phyloP scores from a whole-genome alignment of 2,888 invertebrate species.

The Synergus itoensis region DNA sequence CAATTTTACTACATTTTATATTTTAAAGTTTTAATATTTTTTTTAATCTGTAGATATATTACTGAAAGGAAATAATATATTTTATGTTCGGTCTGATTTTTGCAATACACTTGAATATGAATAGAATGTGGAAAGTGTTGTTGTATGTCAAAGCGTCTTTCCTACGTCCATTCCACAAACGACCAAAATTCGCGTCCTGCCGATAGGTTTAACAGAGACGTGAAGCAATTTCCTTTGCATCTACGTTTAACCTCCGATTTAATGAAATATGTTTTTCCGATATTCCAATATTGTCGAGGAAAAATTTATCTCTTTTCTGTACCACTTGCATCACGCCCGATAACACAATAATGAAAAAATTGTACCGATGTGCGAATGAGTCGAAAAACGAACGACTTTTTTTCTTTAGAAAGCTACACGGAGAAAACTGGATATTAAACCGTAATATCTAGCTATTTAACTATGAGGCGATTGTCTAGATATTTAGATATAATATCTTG shows the following conservation, averaged over 20 bases:
- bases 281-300: slow-evolving; percentile 70
- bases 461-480: too few species aligned
- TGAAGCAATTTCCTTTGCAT: slow-evolving; percentile 57
- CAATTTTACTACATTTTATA: too few species aligned
- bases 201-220: slow-evolving; percentile 58
- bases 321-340: slow-evolving; percentile 46
- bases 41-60: too few species aligned
- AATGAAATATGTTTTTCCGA: slow-evolving; percentile 72
- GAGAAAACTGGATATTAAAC: too few species aligned
- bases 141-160: slow-evolving; percentile 12
- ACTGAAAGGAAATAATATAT: not conserved
- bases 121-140: not conserved
- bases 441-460: too few species aligned
- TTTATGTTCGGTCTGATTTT: not conserved
- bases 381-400: slow-evolving; percentile 3
- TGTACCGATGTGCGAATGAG: not conserved
- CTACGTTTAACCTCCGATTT: slow-evolving; percentile 50
- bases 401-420: not conserved
- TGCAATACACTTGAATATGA: not conserved
- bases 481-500: too few species aligned
- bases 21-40: too few species aligned
- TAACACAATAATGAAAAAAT: slow-evolving; percentile 67
- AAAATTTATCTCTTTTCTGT: slow-evolving; percentile 68
- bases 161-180: slow-evolving; percentile 18
- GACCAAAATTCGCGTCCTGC: slow-evolving; percentile 47